phyloP scores from a whole-genome alignment of 2,888 invertebrate species.

The Drosophila silvestris region DNA sequence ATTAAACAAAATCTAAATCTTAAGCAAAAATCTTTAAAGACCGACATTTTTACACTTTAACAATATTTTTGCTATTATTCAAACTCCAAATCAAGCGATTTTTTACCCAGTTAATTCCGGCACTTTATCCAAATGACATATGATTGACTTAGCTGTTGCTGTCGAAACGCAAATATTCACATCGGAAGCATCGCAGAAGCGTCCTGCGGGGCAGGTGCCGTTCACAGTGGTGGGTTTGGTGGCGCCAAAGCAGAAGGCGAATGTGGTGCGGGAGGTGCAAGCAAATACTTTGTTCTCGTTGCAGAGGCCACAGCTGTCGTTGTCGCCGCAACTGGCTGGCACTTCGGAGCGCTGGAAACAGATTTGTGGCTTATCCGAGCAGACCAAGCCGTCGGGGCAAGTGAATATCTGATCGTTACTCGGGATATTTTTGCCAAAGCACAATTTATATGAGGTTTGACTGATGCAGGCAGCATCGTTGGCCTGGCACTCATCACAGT shows the following conservation, averaged over 20 bases:
- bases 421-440: slow-evolving; percentile 73
- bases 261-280: slow-evolving; percentile 78
- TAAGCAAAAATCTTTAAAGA: not conserved
- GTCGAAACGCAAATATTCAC: slow-evolving; percentile 69
- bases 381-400: slow-evolving; percentile 79
- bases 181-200: slow-evolving; percentile 76
- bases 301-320: slow-evolving; percentile 77
- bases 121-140: slow-evolving; percentile 48
- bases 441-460: slow-evolving; percentile 76
- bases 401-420: slow-evolving; percentile 68
- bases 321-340: slow-evolving; percentile 81
- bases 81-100: not conserved
- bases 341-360: slow-evolving; percentile 80
- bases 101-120: not conserved
- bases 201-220: slow-evolving; percentile 76
- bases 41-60: not conserved
- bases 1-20: not conserved
- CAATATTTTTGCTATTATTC: not conserved
- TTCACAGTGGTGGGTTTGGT: slow-evolving; percentile 58
- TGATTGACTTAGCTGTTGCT: slow-evolving; percentile 51
- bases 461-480: slow-evolving; percentile 82
- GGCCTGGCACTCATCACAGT: slow-evolving; percentile 76
- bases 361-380: slow-evolving; percentile 75
- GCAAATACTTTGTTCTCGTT: slow-evolving; percentile 77
- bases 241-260: slow-evolving; percentile 82